Base-by-base conservation (phyloP, 1,140 invertebrate genomes). In the Rhopalosiphum padi region DNA sequence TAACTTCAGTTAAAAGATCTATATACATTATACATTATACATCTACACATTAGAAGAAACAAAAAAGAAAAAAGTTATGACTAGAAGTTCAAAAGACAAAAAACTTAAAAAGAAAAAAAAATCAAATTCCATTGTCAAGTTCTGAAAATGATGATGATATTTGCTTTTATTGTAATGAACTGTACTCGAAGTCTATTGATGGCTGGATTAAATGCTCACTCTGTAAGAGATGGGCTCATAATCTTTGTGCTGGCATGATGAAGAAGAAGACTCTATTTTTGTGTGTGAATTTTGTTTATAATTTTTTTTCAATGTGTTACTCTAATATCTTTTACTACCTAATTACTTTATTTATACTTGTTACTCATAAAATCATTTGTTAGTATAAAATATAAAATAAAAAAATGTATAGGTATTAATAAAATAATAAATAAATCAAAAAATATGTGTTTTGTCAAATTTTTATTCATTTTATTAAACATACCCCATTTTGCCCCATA, bases 71-170 rank as follows among this genome's bases (percentile, higher is more conserved):
- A 55, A 55, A 55, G 15, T 55, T 55, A 55, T 55, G 53, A 55
- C 21, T 55, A 55, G 23, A 55, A 55, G 23, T 55, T 55, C 53
- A 55, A 55, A 55, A 5, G 21, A 55, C 1, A 25, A 55, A 25
- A 55, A 23, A 55, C 18, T 55, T 55, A 55, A 55, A 55, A 55
- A 22, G 53, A n/a, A 55, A 22, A 25, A 55, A 55, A 25, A 55
- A 55, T 48, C 46, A 48, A 48, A 48, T 48, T 48, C 46, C 9
- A 48, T 9, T 48, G 9, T 53, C 51, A 53, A 53, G 51, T 53
- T 53, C 51, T 68, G 77, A 82, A n/a, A 35, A 82, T 82, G 77
- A 82, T 37, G 77, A 82, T 82, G 77, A 82, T 82, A 82, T 82
- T n/a, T 82, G 77, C 11, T 83, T 83, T 37, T 83, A 83, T 83